Evolutionary conservation across 2,888 invertebrate species (phyloP).

Genomic region (Leptogaster cylindrica): DNA sequence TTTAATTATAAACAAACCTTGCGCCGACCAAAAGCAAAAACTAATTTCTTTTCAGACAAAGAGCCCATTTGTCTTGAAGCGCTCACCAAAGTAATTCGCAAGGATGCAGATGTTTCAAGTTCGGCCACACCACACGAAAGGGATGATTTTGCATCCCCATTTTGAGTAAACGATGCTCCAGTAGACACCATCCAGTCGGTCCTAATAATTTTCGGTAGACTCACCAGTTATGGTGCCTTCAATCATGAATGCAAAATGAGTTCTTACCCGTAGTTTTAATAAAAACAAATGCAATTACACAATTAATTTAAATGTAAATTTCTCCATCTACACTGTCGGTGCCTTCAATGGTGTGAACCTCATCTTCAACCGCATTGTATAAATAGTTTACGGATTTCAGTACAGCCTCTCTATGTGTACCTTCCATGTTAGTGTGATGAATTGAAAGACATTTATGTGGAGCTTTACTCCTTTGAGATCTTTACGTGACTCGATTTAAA

Average conservation of each 20-base stretch:
- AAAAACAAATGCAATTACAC: slow-evolving; percentile 30
- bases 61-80: no score
- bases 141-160: no score
- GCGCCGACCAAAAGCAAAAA: no score
- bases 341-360: not conserved
- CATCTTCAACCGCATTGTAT: not conserved
- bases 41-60: no score
- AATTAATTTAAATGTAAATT: slow-evolving; percentile 38
- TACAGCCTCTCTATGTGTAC: not conserved
- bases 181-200: not conserved
- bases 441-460: not conserved
- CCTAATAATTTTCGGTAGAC: slow-evolving; percentile 16
- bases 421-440: not conserved
- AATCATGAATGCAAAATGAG: slow-evolving; percentile 34
- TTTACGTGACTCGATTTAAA: slow-evolving; percentile 6
- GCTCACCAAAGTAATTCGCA: no score
- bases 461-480: not conserved
- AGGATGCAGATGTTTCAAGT: no score
- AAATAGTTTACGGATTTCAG: not conserved
- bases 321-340: not conserved
- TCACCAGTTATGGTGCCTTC: slow-evolving; percentile 20
- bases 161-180: no score
- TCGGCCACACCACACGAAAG: no score
- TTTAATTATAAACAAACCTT: no score
- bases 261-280: slow-evolving; percentile 27